Evolutionary conservation across 2,888 invertebrate species (phyloP).

Genomic region (Pharmacophagus antenor): DNA sequence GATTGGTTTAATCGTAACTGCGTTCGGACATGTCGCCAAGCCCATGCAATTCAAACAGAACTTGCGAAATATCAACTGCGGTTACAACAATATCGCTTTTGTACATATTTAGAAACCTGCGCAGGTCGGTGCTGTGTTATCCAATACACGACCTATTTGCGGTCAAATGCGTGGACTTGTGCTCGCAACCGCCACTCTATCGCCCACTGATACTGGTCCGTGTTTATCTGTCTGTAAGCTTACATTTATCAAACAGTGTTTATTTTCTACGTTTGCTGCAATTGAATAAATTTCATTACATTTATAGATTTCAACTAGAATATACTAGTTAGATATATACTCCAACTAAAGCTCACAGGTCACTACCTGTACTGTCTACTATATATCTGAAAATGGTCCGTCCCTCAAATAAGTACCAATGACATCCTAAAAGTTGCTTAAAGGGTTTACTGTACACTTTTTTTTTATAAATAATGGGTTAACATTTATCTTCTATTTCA

Average conservation of each 20-base stretch:
- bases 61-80: conserved; percentile 66
- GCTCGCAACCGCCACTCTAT: conserved; percentile 43
- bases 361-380: too few relatives aligned
- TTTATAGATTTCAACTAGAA: too few relatives aligned
- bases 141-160: conserved; percentile 77
- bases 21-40: conserved; percentile 13
- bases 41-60: conserved; percentile 33
- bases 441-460: too few relatives aligned
- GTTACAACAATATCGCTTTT: conserved; percentile 68
- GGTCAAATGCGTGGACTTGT: conserved; percentile 59
- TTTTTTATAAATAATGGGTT: too few relatives aligned
- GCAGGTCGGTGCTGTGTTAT: conserved; percentile 63
- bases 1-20: conserved; percentile 1
- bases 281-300: too few relatives aligned
- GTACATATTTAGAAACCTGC: conserved; percentile 76
- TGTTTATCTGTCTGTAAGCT: neutral
- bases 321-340: too few relatives aligned
- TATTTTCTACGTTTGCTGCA: neutral
- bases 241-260: neutral
- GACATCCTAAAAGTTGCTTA: too few relatives aligned
- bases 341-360: too few relatives aligned
- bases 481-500: too few relatives aligned
- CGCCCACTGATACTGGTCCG: conserved; percentile 35
- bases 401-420: too few relatives aligned
- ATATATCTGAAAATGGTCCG: too few relatives aligned